These are phyloP conservation scores for Anthonomus grandis DNA, from an alignment of 1,140 invertebrate genomes.

Conservation along the genomic window DNA sequence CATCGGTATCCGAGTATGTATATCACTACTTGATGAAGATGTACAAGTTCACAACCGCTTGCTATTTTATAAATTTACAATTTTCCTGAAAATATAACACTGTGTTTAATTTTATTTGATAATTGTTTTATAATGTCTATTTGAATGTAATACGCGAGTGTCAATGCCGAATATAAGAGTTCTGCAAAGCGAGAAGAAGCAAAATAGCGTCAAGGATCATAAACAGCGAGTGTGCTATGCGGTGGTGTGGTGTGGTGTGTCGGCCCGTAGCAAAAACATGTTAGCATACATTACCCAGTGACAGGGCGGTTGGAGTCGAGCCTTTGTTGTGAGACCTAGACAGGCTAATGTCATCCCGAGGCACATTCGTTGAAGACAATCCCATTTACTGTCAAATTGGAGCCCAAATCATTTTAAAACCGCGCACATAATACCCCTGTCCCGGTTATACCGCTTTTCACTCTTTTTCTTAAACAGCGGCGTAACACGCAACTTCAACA, in stretches of 20 bases:
- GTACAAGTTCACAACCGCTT: too few species aligned
- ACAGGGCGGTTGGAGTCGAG: slow-evolving; percentile 42
- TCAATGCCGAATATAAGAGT: slow-evolving; percentile 43
- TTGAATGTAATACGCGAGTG: too few species aligned
- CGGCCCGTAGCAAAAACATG: slow-evolving; percentile 41
- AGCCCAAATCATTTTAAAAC: slow-evolving; percentile 44
- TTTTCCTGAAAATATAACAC: too few species aligned
- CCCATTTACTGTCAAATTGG: slow-evolving; percentile 46
- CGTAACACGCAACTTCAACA: slow-evolving; percentile 6
- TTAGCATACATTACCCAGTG: slow-evolving; percentile 47
- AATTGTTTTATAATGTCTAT: too few species aligned
- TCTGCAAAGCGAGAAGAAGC: slow-evolving; percentile 30
- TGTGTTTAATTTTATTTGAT: too few species aligned
- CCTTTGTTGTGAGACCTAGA: slow-evolving; percentile 44
- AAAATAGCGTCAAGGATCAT: slow-evolving; percentile 44
- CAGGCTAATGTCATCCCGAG: slow-evolving; percentile 46
- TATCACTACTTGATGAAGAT: too few species aligned
- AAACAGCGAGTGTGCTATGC: too few species aligned
- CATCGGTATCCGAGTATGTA: too few species aligned
- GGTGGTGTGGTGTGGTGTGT: too few species aligned
- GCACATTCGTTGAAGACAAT: slow-evolving; percentile 45
- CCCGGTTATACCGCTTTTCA: too few species aligned
- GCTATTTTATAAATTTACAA: too few species aligned
- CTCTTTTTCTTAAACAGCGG: slow-evolving; percentile 16
- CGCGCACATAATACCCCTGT: slow-evolving; percentile 31